Evolutionary conservation across 2,888 invertebrate genomes (phyloP).

Genomic region (Taenaris catops): DNA sequence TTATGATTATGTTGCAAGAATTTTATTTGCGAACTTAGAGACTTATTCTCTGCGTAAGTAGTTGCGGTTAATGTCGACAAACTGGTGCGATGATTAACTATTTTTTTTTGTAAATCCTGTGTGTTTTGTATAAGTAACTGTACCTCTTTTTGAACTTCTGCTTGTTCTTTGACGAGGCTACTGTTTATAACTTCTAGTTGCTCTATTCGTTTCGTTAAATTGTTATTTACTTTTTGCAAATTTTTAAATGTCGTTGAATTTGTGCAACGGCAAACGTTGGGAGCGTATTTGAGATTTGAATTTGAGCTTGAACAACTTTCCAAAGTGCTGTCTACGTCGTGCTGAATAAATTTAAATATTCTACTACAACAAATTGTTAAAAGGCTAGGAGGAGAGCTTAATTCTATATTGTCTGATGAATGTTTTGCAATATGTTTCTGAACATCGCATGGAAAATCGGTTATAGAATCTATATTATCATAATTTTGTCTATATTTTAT

Average conservation of each 20-base stretch:
- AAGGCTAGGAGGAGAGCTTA: constrained; percentile 49
- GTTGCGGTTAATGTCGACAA: constrained; percentile 64
- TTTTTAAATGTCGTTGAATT: constrained; percentile 22
- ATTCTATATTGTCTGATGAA: constrained; percentile 22
- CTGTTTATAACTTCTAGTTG: constrained; percentile 39
- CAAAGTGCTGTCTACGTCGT: constrained; percentile 32
- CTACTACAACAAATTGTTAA: constrained; percentile 52
- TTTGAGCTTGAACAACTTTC: constrained; percentile 15
- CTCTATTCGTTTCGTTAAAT: constrained; percentile 33
- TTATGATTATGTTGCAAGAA: constrained; percentile 59
- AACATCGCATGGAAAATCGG: constrained; percentile 2
- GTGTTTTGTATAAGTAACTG: constrained; percentile 45
- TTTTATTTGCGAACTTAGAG: constrained; percentile 57
- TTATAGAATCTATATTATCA: constrained; percentile 5
- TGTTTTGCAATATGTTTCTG: constrained; percentile 18
- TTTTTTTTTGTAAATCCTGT: constrained; percentile 57
- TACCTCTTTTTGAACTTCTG: constrained; percentile 47
- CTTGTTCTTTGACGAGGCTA: constrained; percentile 43
- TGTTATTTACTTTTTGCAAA: constrained; percentile 37
- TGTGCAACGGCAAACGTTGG: constrained; percentile 24
- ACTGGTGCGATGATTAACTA: constrained; percentile 58
- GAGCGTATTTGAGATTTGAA: constrained; percentile 24
- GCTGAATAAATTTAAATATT: constrained; percentile 43
- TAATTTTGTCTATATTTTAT: constrained; percentile 4
- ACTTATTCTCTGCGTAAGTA: constrained; percentile 63